Conservation (phyloP, 53 echinoderm and acorn worm species). For the Paelopatides confundens region DNA sequence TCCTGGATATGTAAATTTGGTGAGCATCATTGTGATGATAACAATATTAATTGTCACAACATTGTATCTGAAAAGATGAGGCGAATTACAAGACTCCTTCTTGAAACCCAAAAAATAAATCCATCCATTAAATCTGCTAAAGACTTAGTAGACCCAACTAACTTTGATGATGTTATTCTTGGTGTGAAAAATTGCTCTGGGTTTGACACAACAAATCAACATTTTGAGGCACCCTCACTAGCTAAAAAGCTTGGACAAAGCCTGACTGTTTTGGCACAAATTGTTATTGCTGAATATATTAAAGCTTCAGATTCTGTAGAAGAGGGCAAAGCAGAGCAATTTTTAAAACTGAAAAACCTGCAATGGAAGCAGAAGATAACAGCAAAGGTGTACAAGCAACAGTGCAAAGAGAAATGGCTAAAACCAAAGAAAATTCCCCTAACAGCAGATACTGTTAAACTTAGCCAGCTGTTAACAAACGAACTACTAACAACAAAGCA, state of each 20-base stretch:
- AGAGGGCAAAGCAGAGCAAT: background rate
- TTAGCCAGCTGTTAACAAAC: conserved; percentile 9
- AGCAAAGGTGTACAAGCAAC: background rate
- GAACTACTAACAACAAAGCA: background rate
- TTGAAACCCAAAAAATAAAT: background rate
- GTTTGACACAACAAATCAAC: too few relatives aligned
- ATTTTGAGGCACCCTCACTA: background rate
- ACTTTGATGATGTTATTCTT: background rate
- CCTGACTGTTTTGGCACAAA: background rate
- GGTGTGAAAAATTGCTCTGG: background rate
- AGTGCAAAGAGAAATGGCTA: conserved; percentile 5
- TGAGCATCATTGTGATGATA: background rate
- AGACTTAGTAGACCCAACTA: background rate
- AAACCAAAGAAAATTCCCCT: conserved; percentile 42
- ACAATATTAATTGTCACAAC: background rate
- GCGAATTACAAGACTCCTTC: background rate
- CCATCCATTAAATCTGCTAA: background rate
- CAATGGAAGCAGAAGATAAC: background rate
- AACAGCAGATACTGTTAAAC: conserved; percentile 31
- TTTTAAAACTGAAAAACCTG: background rate
- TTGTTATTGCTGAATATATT: background rate
- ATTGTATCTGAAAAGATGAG: conserved; percentile 1
- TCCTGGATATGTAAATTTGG: background rate
- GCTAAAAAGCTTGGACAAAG: background rate
- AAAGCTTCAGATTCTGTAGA: background rate